phyloP scores from a whole-genome alignment of 2,888 invertebrate genomes.

The Cordilura impudica region DNA sequence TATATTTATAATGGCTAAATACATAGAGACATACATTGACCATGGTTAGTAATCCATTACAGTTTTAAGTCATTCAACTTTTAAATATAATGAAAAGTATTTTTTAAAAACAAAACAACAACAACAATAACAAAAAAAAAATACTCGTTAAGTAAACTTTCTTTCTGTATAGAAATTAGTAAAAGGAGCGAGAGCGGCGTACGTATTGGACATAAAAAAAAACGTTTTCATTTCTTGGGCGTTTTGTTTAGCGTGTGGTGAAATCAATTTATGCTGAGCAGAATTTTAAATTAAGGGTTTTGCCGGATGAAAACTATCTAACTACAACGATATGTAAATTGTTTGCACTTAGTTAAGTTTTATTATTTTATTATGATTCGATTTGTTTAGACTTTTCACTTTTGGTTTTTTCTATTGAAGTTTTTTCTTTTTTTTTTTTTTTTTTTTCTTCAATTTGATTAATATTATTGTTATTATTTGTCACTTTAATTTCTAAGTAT shows the following conservation, averaged over 20 bases:
- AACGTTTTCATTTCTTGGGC: slow-evolving; percentile 39
- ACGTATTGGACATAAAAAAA: neutral
- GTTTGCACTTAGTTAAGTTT: neutral
- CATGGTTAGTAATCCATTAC: slow-evolving; percentile 44
- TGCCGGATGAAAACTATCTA: slow-evolving; percentile 61
- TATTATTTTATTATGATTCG: slow-evolving; percentile 25
- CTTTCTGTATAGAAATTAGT: slow-evolving; percentile 55
- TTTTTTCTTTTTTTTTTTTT: slow-evolving; percentile 22
- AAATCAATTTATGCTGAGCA: slow-evolving; percentile 74
- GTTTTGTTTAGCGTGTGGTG: slow-evolving; percentile 60
- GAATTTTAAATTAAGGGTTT: slow-evolving; percentile 73
- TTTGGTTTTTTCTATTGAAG: slow-evolving; percentile 19
- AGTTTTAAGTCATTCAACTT: slow-evolving; percentile 55
- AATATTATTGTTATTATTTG: slow-evolving; percentile 13
- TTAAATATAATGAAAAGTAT: slow-evolving; percentile 18
- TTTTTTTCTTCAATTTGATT: slow-evolving; percentile 23
- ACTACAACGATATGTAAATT: slow-evolving; percentile 21
- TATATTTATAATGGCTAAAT: neutral
- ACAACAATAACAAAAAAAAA: slow-evolving; percentile 27
- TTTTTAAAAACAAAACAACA: neutral
- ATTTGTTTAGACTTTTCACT: slow-evolving; percentile 46
- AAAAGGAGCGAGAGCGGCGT: slow-evolving; percentile 56
- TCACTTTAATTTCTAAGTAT: slow-evolving; percentile 8
- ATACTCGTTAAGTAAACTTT: slow-evolving; percentile 26
- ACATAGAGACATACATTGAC: slow-evolving; percentile 35